Conservation (phyloP, 2,113 vertebrate species). For the Leucopsar rothschildi region DNA sequence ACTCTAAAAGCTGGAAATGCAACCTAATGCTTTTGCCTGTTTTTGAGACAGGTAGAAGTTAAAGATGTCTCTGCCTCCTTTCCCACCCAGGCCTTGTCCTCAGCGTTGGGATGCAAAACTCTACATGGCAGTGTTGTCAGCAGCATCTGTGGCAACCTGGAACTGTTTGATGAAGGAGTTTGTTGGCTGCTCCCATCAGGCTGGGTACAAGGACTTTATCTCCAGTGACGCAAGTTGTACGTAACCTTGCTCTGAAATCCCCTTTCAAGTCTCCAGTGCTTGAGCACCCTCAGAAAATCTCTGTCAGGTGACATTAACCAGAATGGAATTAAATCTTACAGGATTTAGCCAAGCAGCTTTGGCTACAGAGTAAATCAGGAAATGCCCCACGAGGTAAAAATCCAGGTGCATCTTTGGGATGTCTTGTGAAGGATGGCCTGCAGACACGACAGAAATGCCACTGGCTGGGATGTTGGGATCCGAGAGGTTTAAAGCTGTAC, state of each 20-base stretch:
- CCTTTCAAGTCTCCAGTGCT: not conserved
- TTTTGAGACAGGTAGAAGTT: not conserved
- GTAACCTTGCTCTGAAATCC: slow-evolving; percentile 5
- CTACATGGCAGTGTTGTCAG: not conserved
- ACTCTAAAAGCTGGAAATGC: not conserved
- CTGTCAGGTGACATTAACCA: slow-evolving; percentile 40
- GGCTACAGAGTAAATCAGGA: slow-evolving; percentile 28
- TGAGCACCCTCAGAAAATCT: slow-evolving; percentile 24
- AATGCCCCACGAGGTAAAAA: not conserved
- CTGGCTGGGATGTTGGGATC: not conserved
- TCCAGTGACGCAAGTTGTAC: not conserved
- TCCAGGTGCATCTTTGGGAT: not conserved
- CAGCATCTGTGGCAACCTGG: not conserved
- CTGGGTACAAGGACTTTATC: not conserved
- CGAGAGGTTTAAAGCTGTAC: not conserved
- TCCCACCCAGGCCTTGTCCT: not conserved
- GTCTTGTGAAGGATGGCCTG: not conserved
- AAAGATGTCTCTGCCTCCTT: not conserved
- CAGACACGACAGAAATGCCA: not conserved
- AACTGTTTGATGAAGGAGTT: not conserved
- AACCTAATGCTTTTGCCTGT: not conserved
- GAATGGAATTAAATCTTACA: slow-evolving; percentile 22
- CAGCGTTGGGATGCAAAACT: fast-evolving
- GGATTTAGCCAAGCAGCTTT: slow-evolving; percentile 55
- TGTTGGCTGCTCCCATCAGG: not conserved